Base-by-base conservation (phyloP, 1,140 invertebrate species). In the Zaprionus vittiger region DNA sequence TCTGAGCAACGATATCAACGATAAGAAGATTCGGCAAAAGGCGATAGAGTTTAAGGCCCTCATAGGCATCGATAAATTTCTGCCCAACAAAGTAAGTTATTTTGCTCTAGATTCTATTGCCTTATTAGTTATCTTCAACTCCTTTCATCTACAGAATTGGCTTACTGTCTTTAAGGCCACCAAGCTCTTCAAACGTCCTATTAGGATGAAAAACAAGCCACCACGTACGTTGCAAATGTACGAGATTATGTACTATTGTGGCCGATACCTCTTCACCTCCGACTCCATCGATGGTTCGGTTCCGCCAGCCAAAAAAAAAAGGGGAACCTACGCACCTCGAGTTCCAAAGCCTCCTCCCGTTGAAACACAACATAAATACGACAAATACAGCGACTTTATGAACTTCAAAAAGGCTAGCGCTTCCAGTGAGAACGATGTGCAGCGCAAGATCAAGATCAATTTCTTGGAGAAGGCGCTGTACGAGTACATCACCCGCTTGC, bases 241-340 rank as follows among this genome's bases (percentile, higher is more conserved):
- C 7, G 91, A 92, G 34, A 92, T 92, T 1, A 92, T 92, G 91
- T 81, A 86, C 6, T 92, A 83, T 31, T 92, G 91, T 17, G 80
- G 83, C 7, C 78, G 78, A 17, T 81, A 79, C 52, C 81, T 78
- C 20, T 31, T 47, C 2, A 11, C 60, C 2, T 59, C 71, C 22
- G 65, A 68, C 11, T 34, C 20, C 26, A 55, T 37, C 11, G 31
- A 34, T 34, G 31, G 31, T 11, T 34, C 31, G 4, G 31, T 20
- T 26, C 26, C 63, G n/a, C 20, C 15, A n/a, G 22, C 52, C 4
- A n/a, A 20, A 20, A 73, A 5, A 57, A 69, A 52, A 22, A 56
- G 59, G n/a, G 38, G 55, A 28, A 68, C 22, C 60, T 70, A 1
- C 20, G 14, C 41, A 2, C 11, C 63, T 5, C 9, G 44, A 12